phyloP scores from a whole-genome alignment of 2,113 vertebrate species.

The Leptodactylus fuscus region DNA sequence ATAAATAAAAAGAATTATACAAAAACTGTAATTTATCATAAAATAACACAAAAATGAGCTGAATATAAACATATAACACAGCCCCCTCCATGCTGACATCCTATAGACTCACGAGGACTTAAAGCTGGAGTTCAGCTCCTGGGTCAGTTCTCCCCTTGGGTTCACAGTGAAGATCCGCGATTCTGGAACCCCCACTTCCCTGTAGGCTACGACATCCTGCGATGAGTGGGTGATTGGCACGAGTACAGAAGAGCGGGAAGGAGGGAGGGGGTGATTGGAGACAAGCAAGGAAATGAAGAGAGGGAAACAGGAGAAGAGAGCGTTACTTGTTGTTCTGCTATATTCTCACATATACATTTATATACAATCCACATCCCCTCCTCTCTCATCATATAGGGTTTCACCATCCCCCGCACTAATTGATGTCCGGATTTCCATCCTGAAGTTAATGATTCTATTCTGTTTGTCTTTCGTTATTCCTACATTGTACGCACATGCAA shows the following conservation, averaged over 20 bases:
- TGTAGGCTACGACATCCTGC: conserved; percentile 85
- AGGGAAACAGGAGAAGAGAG: conserved; percentile 28
- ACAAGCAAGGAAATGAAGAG: conserved; percentile 33
- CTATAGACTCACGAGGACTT: conserved; percentile 84
- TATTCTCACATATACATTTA: conserved; percentile 32
- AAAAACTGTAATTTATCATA: neutral
- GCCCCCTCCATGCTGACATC: conserved; percentile 49
- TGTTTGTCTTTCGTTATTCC: neutral
- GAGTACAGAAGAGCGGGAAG: conserved; percentile 11
- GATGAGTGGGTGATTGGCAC: conserved; percentile 40
- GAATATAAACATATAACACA: neutral
- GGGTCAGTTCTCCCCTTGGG: conserved; percentile 89
- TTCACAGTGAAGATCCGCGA: conserved; percentile 90
- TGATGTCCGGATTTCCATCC: conserved; percentile 8
- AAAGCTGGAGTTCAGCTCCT: conserved; percentile 83
- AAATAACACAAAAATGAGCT: neutral
- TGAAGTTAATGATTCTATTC: neutral
- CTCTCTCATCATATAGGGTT: conserved; percentile 18
- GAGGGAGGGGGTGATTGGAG: conserved; percentile 23
- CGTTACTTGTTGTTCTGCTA: neutral
- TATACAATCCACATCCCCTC: conserved; percentile 24
- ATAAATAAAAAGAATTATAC: neutral
- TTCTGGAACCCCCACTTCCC: conserved; percentile 83
- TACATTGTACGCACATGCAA: neutral
- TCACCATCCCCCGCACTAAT: conserved; percentile 24